Evolutionary conservation across 1,140 invertebrate genomes (phyloP), one percentile per base, ranked within the genome.

Genomic region (Carcinoscorpius rotundicauda): DNA sequence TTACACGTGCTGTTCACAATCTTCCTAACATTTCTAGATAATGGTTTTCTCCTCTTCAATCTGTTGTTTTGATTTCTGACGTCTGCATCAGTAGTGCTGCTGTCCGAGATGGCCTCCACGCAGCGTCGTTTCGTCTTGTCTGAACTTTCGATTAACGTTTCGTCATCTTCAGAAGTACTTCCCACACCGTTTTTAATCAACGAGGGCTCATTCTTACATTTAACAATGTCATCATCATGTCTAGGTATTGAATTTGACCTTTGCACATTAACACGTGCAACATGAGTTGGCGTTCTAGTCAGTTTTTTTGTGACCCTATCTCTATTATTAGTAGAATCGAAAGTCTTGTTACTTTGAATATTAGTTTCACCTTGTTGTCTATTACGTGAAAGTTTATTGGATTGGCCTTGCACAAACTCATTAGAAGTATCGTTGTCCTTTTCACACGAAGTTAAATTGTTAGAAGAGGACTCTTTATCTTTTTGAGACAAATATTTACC

Each of bases 91-190:
- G 63, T 61, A 9, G 63, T 64, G 49, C 63, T 61, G 29, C 62
- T 62, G 53, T 67, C 66, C 4, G 66, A 67, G 8, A 60, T 64
- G 5, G 66, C 64, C 62, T 67, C 66, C 9, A 62, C 11, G 59
- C 53, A 10, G 59, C 58, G 6, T 64, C 66, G 11, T 61, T 29
- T 53, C 64, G 60, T 52, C 66, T 61, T 51, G 62, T 67, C n/a
- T 59, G 66, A 67, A 52, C 66, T 64, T 9, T 62, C 66, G 8
- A 60, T 49, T 4, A 62, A 60, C 61, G 60, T 57, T 61, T 67
- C 66, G 9, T 67, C 66, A 29, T 29, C 29, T 64, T 67, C 66
- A 56, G 66, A 67, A n/a, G 66, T 64, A 52, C 66, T 67, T 52
- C 58, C 53, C 49, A 67, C 61, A 49, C 53, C 52, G 52, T 58